Conservation (phyloP, 2,888 invertebrate species). For the Ennomos fuscantarius region DNA sequence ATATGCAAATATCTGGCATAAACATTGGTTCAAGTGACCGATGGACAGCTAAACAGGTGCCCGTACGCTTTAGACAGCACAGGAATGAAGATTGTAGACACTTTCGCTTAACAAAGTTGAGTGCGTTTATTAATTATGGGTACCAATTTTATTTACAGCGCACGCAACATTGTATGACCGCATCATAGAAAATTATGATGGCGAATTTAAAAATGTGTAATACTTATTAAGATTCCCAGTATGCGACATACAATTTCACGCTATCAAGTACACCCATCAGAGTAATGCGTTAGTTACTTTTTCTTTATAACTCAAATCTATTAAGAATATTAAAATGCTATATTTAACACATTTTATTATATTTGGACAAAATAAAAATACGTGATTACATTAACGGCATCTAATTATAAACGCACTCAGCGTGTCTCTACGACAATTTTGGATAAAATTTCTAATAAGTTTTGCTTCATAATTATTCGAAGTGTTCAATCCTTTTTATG, state of each 20-base stretch:
- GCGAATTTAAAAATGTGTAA: slow-evolving; percentile 1
- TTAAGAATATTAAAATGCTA: slow-evolving; percentile 18
- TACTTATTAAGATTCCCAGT: slow-evolving; percentile 4
- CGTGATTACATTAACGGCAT: slow-evolving; percentile 31
- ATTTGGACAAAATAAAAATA: slow-evolving; percentile 17
- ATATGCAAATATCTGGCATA: slow-evolving; percentile 69
- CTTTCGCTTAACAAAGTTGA: slow-evolving; percentile 46
- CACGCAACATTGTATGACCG: slow-evolving; percentile 15
- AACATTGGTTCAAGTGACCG: slow-evolving; percentile 47
- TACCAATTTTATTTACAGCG: slow-evolving; percentile 32
- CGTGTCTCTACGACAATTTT: slow-evolving; percentile 22
- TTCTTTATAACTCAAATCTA: slow-evolving; percentile 4
- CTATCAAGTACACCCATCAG: slow-evolving; percentile 7
- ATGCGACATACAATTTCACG: slow-evolving; percentile 12
- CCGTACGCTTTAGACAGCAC: slow-evolving; percentile 42
- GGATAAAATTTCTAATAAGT: slow-evolving; percentile 30
- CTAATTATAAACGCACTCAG: slow-evolving; percentile 30
- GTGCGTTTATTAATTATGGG: slow-evolving; percentile 31
- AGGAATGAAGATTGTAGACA: slow-evolving; percentile 44
- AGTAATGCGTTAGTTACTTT: slow-evolving; percentile 8
- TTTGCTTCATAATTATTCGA: slow-evolving; percentile 29
- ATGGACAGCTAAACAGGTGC: slow-evolving; percentile 55
- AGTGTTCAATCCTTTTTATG: slow-evolving; percentile 26
- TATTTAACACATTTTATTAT: slow-evolving; percentile 25
- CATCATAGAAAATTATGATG: slow-evolving; percentile 4